These are phyloP conservation scores for Benitochromis conjunctus DNA, from an alignment of 2,113 vertebrate genomes.

Conservation along the genomic window DNA sequence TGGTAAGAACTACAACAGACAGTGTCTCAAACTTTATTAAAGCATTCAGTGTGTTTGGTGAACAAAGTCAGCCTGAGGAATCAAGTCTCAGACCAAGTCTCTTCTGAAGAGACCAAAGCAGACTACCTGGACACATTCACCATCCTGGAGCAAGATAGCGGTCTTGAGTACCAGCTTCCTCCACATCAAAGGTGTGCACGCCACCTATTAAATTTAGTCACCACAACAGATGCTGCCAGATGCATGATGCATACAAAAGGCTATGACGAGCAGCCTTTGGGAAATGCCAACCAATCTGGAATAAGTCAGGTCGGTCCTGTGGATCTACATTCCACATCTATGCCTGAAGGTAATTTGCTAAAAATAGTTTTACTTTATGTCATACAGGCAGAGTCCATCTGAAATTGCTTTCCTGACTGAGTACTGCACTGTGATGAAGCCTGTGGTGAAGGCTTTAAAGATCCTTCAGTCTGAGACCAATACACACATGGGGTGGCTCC, in stretches of 20 bases:
- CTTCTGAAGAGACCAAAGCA: too few species aligned
- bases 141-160: neutral
- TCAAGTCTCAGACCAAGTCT: too few species aligned
- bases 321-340: too few species aligned
- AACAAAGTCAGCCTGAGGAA: too few species aligned
- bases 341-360: too few species aligned
- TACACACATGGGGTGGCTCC: neutral
- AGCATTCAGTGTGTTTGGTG: too few species aligned
- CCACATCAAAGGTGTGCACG: constrained; percentile 13
- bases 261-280: neutral
- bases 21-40: too few species aligned
- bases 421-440: neutral
- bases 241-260: neutral
- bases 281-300: constrained; percentile 11
- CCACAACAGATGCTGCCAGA: constrained; percentile 14
- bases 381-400: neutral
- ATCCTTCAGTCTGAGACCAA: neutral
- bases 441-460: neutral
- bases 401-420: constrained; percentile 7
- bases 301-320: neutral
- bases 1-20: too few species aligned
- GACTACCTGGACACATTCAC: neutral
- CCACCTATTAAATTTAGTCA: constrained; percentile 21
- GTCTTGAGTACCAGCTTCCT: neutral
- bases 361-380: too few species aligned